A percentile compares a stretch with the other conserved stretches of the same genome.
phyloP scores from a whole-genome alignment of 2,113 vertebrate genomes.

The Lonchura striata region DNA sequence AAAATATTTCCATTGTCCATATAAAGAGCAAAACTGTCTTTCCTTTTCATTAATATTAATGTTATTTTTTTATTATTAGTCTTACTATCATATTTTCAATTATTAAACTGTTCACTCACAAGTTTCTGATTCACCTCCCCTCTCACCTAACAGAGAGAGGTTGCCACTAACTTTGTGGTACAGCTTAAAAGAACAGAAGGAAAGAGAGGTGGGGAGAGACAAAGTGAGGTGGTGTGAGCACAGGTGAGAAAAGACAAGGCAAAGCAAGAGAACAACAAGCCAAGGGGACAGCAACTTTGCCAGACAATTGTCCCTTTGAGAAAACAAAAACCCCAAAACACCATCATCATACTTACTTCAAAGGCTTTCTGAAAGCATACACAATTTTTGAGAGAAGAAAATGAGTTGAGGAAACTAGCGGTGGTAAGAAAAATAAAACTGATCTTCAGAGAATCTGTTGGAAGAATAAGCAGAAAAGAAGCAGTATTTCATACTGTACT shows the following conservation, averaged over 20 bases:
- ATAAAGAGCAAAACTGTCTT: neutral
- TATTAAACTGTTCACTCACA: neutral
- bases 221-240: neutral
- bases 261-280: neutral
- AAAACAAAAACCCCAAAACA: neutral
- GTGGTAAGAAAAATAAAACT: neutral
- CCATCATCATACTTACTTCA: neutral
- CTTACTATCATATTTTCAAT: neutral
- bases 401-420: neutral
- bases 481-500: neutral
- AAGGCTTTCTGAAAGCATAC: neutral
- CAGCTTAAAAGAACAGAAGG: neutral
- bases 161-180: neutral
- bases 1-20: neutral
- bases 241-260: neutral
- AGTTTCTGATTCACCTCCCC: neutral
- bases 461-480: neutral
- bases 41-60: neutral
- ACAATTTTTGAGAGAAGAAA: neutral
- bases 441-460: neutral
- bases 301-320: neutral
- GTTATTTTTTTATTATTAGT: neutral
- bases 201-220: fast-evolving
- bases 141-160: neutral
- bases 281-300: neutral